These are phyloP conservation scores for Boloria euphrosyne DNA, from an alignment of 2,888 invertebrate genomes.

Conservation along the genomic window DNA sequence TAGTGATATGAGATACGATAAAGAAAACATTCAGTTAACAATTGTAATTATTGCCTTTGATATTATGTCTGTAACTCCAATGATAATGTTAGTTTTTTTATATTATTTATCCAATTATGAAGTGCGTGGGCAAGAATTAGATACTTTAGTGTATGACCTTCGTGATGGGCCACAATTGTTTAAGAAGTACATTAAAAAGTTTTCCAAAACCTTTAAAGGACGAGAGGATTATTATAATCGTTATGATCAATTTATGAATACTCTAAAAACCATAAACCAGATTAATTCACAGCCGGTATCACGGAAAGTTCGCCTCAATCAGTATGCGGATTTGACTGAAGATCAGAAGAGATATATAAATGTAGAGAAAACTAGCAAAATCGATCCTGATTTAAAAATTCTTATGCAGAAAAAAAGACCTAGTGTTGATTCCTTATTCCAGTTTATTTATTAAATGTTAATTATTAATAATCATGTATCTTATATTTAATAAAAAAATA, in stretches of 20 bases:
- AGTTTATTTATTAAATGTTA: conserved; percentile 3
- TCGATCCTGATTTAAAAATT: conserved; percentile 49
- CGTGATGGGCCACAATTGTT: conserved; percentile 41
- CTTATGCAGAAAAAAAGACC: conserved; percentile 32
- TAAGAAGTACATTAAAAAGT: conserved; percentile 41
- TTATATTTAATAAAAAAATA: background rate
- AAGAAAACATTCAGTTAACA: background rate
- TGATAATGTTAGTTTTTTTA: conserved; percentile 1
- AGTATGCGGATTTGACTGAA: conserved; percentile 55
- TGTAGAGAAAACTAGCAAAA: conserved; percentile 35
- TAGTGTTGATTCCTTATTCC: conserved; percentile 35
- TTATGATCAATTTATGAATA: conserved; percentile 54
- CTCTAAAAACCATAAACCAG: conserved; percentile 54
- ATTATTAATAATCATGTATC: background rate
- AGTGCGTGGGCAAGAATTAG: conserved; percentile 25
- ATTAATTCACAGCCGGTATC: conserved; percentile 49
- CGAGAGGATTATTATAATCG: conserved; percentile 52
- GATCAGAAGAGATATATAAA: conserved; percentile 42
- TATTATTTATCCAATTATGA: background rate
- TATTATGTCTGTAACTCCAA: conserved; percentile 2
- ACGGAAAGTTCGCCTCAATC: conserved; percentile 53
- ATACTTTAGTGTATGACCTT: conserved; percentile 39
- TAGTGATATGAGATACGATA: background rate
- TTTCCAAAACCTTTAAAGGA: conserved; percentile 48
- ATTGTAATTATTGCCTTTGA: background rate